phyloP scores from a whole-genome alignment of 2,113 vertebrate genomes.

The Columbina picui region DNA sequence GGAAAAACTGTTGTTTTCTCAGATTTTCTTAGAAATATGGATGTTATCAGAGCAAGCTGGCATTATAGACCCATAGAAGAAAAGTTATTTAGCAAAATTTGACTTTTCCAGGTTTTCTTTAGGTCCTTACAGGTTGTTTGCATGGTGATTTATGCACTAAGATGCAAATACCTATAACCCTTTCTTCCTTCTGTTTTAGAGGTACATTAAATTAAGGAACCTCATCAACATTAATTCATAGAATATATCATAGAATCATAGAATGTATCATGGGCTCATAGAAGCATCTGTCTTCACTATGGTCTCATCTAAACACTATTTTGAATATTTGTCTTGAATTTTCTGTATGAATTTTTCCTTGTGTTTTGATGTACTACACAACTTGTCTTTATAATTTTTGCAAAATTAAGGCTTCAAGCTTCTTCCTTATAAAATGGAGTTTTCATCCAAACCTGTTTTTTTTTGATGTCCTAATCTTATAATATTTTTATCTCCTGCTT shows the following conservation, averaged over 20 bases:
- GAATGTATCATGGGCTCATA: too few species aligned
- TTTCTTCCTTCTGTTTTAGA: background rate
- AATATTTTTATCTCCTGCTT: background rate
- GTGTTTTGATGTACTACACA: background rate
- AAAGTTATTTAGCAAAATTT: background rate
- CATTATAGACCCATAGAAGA: background rate
- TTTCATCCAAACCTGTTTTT: background rate
- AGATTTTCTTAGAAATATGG: background rate
- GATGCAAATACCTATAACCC: background rate
- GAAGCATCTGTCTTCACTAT: background rate
- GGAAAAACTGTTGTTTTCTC: background rate
- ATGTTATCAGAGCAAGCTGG: background rate
- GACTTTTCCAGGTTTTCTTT: background rate
- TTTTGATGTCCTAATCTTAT: background rate
- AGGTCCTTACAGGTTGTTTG: background rate
- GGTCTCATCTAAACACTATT: background rate
- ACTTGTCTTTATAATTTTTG: background rate
- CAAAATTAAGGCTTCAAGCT: background rate
- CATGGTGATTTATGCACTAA: background rate
- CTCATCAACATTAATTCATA: background rate
- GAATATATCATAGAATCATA: too few species aligned
- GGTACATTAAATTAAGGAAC: background rate
- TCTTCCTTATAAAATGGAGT: background rate
- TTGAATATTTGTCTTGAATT: background rate
- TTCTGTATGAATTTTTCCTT: background rate